These are phyloP conservation scores for Drosophila nigromelanica DNA, from an alignment of 1,140 invertebrate species.

Conservation along the genomic window DNA sequence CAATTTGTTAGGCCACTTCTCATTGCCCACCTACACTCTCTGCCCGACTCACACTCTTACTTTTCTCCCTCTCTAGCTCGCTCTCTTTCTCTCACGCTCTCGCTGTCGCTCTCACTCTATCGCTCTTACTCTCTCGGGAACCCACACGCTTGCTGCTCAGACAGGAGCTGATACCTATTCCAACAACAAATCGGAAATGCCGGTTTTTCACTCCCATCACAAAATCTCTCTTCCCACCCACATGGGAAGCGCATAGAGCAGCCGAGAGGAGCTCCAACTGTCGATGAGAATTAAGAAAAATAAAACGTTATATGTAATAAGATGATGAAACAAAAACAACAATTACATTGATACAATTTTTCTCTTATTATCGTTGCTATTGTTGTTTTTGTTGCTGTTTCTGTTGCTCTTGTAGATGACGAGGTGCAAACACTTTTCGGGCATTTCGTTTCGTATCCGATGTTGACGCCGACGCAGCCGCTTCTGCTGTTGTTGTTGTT, in stretches of 20 bases:
- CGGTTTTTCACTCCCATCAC: conserved; percentile 45
- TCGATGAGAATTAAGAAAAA: conserved; percentile 21
- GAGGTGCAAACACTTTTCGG: conserved; percentile 67
- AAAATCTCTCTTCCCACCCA: conserved; percentile 13
- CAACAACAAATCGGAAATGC: conserved; percentile 65
- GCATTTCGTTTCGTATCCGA: conserved; percentile 65
- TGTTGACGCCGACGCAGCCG: conserved; percentile 70
- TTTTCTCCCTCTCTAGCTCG: neutral
- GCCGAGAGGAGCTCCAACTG: conserved; percentile 25
- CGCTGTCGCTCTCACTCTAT: conserved; percentile 8
- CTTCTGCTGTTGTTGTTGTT: conserved; percentile 29
- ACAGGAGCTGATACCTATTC: conserved; percentile 31
- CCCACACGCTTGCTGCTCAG: conserved; percentile 38
- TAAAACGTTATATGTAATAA: conserved; percentile 23
- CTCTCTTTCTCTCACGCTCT: conserved; percentile 8
- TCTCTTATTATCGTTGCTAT: neutral
- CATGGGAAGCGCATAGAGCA: conserved; percentile 4
- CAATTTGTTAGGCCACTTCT: conserved; percentile 30
- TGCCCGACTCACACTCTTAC: neutral
- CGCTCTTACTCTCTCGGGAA: conserved; percentile 16
- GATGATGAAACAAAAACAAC: conserved; percentile 64
- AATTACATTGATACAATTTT: conserved; percentile 59
- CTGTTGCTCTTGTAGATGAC: conserved; percentile 29
- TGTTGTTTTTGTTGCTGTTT: conserved; percentile 21
- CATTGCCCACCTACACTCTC: conserved; percentile 8